Conservation (phyloP, 2,888 invertebrate species). For the Lasius platythorax region DNA sequence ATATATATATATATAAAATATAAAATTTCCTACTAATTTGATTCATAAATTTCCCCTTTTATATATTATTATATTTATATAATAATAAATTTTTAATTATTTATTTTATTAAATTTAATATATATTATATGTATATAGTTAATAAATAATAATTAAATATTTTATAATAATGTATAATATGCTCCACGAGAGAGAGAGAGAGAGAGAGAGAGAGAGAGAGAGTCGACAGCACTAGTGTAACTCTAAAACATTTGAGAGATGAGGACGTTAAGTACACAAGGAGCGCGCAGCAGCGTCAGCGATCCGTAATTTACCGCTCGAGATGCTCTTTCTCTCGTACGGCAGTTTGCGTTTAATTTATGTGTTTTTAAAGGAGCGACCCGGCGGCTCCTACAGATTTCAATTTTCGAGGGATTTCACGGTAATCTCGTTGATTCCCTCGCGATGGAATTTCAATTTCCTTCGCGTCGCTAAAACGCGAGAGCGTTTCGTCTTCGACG, state of each 20-base stretch:
- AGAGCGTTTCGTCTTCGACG: neutral
- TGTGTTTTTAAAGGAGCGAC: slow-evolving; percentile 84
- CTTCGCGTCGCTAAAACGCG: slow-evolving; percentile 27
- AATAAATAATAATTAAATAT: too few relatives aligned
- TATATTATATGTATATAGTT: too few relatives aligned
- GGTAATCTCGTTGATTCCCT: slow-evolving; percentile 43
- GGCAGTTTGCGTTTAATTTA: slow-evolving; percentile 85
- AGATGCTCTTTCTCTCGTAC: slow-evolving; percentile 76
- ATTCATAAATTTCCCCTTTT: too few relatives aligned
- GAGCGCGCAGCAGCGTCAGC: slow-evolving; percentile 76
- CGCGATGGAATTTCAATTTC: slow-evolving; percentile 20
- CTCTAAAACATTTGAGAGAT: slow-evolving; percentile 51
- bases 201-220: neutral
- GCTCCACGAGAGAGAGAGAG: too few relatives aligned
- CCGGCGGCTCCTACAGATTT: slow-evolving; percentile 79
- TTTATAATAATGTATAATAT: too few relatives aligned
- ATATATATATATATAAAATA: too few relatives aligned
- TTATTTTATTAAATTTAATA: too few relatives aligned
- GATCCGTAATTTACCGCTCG: slow-evolving; percentile 84
- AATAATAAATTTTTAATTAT: too few relatives aligned
- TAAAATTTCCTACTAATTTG: too few relatives aligned
- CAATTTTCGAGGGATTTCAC: slow-evolving; percentile 78
- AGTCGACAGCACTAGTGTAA: slow-evolving; percentile 6
- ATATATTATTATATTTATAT: too few relatives aligned
- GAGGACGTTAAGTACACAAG: slow-evolving; percentile 68